Evolutionary conservation across 1,140 invertebrate species (phyloP), one percentile per base, ranked within the genome.

Genomic region (Drosophila guanche): DNA sequence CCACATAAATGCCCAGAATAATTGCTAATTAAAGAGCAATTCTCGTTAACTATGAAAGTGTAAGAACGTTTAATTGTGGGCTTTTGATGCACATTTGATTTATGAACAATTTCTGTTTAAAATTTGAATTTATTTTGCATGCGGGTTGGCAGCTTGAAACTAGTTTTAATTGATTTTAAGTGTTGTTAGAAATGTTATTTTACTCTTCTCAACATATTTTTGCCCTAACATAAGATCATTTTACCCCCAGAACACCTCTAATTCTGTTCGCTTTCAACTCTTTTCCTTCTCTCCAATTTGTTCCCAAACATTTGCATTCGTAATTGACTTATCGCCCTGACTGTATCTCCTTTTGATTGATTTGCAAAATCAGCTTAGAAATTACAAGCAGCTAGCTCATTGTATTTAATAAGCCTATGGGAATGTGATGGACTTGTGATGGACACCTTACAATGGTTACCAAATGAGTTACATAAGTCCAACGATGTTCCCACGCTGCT

Each of bases 361-460:
- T 86, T 85, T 63, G 80, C 80, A 74, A 85, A 85, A 86, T 85
- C 57, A 62, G 83, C 81, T 86, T 88, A 81, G 47, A 75, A 68
- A 68, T 86, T 81, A 86, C 83, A 77, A 77, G 62, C 69, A 86
- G 77, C 60, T 86, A 86, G 77, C 60, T 86, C 81, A 86, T 81
- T 68, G 63, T 75, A 51, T 65, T 78, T 86, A 86, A 86, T 86
- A 72, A 56, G 63, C 46, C 60, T 22, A 20, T 61, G 58, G 48
- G 72, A 79, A 57, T 46, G 29, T 4, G 22, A 61, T 54, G 48
- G 25, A 74, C 46, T 48, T 46, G 29, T 3, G 22, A 61, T 54
- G 48, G 25, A 74, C 46, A 51, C 43, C 52, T 78, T 62, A 69
- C 60, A 63, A 73, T 58, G 46, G 47, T 51, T 14, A 22, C 45